Evolutionary conservation across 2,888 invertebrate species (phyloP).

Genomic region (Cosmia trapezina): DNA sequence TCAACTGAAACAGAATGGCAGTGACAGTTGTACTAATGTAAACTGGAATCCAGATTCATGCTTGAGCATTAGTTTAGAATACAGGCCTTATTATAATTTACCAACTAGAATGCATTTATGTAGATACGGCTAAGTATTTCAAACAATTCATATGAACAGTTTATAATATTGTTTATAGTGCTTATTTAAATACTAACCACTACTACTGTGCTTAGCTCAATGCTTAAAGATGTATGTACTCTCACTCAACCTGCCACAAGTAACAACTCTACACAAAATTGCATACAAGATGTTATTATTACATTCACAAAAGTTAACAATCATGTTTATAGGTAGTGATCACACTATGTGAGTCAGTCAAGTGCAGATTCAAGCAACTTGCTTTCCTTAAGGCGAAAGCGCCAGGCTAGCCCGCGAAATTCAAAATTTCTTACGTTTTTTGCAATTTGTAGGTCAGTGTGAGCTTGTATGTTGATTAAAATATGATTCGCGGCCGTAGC

Average conservation of each 20-base stretch:
- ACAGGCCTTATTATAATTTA: background rate
- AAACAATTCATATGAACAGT: background rate
- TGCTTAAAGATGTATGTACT: background rate
- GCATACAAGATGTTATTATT: constrained; percentile 27
- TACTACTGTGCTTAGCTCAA: background rate
- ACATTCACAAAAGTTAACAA: constrained; percentile 21
- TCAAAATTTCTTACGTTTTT: too few relatives aligned
- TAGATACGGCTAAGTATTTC: background rate
- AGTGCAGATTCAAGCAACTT: constrained; percentile 29
- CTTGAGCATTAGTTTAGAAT: constrained; percentile 1
- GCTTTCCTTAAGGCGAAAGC: too few relatives aligned
- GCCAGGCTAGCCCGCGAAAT: too few relatives aligned
- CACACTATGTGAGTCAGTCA: constrained; percentile 31
- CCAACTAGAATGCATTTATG: background rate
- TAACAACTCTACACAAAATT: constrained; percentile 19
- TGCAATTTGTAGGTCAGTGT: too few relatives aligned
- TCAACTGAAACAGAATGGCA: background rate
- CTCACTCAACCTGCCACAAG: background rate
- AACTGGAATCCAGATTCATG: background rate
- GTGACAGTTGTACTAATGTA: background rate
- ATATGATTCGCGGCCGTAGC: too few relatives aligned
- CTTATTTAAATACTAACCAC: background rate
- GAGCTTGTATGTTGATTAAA: too few relatives aligned
- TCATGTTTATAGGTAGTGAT: constrained; percentile 20
- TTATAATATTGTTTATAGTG: background rate